Conservation (phyloP, 1,140 invertebrate species). For the Amphibalanus amphitrite region DNA sequence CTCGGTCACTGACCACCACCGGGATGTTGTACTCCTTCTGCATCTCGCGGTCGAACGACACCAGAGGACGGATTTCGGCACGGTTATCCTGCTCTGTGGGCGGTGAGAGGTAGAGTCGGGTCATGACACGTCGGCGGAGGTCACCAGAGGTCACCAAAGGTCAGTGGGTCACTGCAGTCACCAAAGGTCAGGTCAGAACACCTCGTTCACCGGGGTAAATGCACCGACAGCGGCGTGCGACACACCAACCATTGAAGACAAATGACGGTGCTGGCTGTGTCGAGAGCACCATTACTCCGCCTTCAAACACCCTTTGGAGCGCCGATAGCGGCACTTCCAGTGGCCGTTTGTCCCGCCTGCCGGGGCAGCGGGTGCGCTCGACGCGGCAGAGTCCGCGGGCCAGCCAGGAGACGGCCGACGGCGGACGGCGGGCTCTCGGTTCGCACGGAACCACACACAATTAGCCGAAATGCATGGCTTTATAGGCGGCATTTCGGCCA, state of each 20-base stretch:
- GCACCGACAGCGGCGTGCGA: neutral
- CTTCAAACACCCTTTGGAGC: neutral
- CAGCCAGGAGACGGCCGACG: too few species aligned
- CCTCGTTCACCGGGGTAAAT: neutral
- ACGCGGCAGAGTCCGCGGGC: too few species aligned
- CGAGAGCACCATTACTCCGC: neutral
- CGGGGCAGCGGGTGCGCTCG: too few species aligned
- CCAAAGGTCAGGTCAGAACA: too few species aligned
- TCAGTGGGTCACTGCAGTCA: too few species aligned
- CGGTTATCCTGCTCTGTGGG: neutral
- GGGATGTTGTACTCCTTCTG: slow-evolving; percentile 86
- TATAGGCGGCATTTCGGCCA: too few species aligned
- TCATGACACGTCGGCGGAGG: neutral
- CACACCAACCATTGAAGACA: too few species aligned
- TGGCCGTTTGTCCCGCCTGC: neutral
- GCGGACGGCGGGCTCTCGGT: too few species aligned
- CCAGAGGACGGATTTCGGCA: slow-evolving; percentile 15
- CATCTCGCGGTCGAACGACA: slow-evolving; percentile 71
- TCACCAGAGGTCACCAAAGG: neutral
- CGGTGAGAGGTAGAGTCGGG: neutral
- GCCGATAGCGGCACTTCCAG: neutral
- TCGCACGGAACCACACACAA: too few species aligned
- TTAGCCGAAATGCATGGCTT: too few species aligned
- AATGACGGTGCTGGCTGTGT: too few species aligned
- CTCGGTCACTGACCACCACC: slow-evolving; percentile 78